phyloP scores from a whole-genome alignment of 1,140 invertebrate species.

The Aplysia californica region DNA sequence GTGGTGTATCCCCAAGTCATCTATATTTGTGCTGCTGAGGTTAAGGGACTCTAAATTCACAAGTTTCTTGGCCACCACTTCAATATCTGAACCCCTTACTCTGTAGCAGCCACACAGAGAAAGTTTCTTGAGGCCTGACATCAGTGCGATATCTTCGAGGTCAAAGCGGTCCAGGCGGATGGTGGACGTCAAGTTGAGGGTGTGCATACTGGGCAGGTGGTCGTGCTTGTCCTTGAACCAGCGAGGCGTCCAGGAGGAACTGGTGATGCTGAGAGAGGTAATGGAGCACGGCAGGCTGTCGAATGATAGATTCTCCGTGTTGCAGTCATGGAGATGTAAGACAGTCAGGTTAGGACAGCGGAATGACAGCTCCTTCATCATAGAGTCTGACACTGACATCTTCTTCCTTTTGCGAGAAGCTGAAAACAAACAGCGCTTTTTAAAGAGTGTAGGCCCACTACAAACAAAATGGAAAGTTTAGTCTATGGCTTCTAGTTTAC shows the following conservation, averaged over 20 bases:
- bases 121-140: conserved; percentile 30
- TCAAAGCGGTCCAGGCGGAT: conserved; percentile 38
- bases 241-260: conserved; percentile 32
- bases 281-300: conserved; percentile 32
- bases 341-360: conserved; percentile 45
- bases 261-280: conserved; percentile 24
- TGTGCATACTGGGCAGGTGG: conserved; percentile 27
- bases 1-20: conserved; percentile 10
- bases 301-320: conserved; percentile 34
- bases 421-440: no score
- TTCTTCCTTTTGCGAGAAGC: conserved; percentile 3
- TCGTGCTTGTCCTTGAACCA: conserved; percentile 32
- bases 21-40: not conserved
- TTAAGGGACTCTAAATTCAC: not conserved
- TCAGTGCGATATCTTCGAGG: conserved; percentile 32
- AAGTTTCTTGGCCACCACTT: conserved; percentile 29
- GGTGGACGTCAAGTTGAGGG: conserved; percentile 28
- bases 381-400: conserved; percentile 26
- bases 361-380: conserved; percentile 38
- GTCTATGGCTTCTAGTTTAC: no score
- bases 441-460: no score
- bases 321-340: conserved; percentile 37
- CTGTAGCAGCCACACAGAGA: conserved; percentile 43
- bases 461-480: no score
- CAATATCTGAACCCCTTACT: conserved; percentile 30